These are phyloP conservation scores for Chymomyza fuscimana DNA, from an alignment of 2,888 invertebrate genomes.

Conservation along the genomic window DNA sequence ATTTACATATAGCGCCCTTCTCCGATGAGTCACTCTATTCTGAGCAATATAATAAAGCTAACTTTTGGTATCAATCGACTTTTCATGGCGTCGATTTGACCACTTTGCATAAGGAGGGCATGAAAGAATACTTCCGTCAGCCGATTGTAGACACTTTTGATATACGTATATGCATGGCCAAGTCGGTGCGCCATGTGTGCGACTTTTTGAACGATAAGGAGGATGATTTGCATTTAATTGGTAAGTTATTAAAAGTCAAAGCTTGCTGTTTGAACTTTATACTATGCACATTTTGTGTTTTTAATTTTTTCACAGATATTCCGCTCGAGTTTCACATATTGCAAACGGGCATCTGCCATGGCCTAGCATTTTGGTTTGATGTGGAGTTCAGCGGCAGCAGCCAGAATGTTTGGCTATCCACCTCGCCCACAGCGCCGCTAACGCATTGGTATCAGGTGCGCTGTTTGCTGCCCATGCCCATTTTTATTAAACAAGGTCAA, in stretches of 20 bases:
- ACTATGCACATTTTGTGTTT: background rate
- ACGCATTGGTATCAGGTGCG: constrained; percentile 99
- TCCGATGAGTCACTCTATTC: constrained; percentile 98
- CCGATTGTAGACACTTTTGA: constrained; percentile 99
- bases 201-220: constrained; percentile 96
- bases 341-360: constrained; percentile 97
- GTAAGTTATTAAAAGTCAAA: constrained; percentile 76
- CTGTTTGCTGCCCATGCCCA: constrained; percentile 94
- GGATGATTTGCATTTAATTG: constrained; percentile 94
- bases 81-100: constrained; percentile 99
- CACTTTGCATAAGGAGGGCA: constrained; percentile 93
- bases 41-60: constrained; percentile 99
- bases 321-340: constrained; percentile 95
- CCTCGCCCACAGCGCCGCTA: constrained; percentile 97
- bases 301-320: constrained; percentile 83
- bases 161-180: constrained; percentile 96
- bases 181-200: constrained; percentile 94
- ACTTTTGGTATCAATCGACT: constrained; percentile 99
- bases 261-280: background rate
- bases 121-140: constrained; percentile 98
- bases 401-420: constrained; percentile 97
- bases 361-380: constrained; percentile 99
- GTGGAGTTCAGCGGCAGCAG: constrained; percentile 95
- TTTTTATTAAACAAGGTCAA: constrained; percentile 97
- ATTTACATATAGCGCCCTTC: constrained; percentile 98